These are phyloP conservation scores for Emydocephalus ijimae DNA, from an alignment of 2,113 vertebrate genomes.

Conservation along the genomic window DNA sequence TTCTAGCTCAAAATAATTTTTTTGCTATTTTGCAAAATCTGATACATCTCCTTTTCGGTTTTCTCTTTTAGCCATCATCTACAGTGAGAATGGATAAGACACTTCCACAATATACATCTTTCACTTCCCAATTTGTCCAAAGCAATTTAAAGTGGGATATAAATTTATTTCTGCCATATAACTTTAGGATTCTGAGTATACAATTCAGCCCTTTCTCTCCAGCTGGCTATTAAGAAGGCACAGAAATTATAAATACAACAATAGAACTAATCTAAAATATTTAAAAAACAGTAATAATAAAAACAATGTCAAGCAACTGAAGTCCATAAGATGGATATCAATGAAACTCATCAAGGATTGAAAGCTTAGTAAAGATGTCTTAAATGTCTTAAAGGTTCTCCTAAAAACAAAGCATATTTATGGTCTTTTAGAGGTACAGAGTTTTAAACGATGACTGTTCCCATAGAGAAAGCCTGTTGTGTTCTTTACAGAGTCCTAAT, in stretches of 20 bases:
- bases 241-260: neutral
- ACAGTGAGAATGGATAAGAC: neutral
- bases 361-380: neutral
- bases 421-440: neutral
- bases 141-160: neutral
- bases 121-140: neutral
- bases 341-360: neutral
- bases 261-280: neutral
- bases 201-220: neutral
- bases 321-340: neutral
- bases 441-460: neutral
- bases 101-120: neutral
- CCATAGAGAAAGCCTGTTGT: neutral
- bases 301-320: neutral
- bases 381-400: neutral
- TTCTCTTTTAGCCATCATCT: neutral
- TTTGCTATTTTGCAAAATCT: constrained; percentile 15
- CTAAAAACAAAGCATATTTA: neutral
- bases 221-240: neutral
- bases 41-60: constrained; percentile 17
- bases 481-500: neutral
- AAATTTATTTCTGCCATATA: neutral
- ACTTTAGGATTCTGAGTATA: neutral
- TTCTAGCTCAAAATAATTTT: constrained; percentile 22
- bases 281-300: neutral